A percentile compares a stretch with the other conserved stretches of the same genome.
Evolutionary conservation across 1,140 invertebrate genomes (phyloP).

Genomic region (Lepidurus couesii): DNA sequence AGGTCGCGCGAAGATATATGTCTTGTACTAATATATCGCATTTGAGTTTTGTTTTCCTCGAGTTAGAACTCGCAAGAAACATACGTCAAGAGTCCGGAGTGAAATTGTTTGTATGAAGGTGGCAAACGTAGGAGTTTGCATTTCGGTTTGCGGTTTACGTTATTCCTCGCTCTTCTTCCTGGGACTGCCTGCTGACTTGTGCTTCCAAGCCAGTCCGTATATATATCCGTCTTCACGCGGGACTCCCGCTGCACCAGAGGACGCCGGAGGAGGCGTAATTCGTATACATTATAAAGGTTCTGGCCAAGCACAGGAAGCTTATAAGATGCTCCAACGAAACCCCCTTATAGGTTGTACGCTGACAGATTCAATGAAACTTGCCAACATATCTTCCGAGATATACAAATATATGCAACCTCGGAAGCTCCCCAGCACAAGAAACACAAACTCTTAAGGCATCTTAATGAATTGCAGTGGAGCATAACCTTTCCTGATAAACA

Average conservation of each 20-base stretch:
- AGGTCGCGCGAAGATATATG: too few species aligned
- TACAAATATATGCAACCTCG: background rate
- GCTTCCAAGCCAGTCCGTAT: background rate
- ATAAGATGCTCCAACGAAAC: background rate
- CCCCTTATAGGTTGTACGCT: background rate
- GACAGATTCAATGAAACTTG: background rate
- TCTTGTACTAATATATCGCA: background rate
- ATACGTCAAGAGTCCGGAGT: background rate
- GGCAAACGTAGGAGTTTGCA: background rate
- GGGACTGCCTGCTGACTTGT: background rate
- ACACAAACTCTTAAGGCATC: background rate
- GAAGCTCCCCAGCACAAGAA: background rate
- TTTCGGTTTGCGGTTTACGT: slow-evolving; percentile 19
- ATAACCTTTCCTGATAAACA: background rate
- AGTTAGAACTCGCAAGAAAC: background rate
- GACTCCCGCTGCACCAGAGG: background rate
- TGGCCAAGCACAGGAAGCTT: background rate
- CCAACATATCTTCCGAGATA: background rate
- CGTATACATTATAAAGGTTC: slow-evolving; percentile 1
- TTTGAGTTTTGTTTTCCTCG: background rate
- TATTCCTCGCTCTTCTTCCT: slow-evolving; percentile 5
- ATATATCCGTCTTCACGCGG: background rate
- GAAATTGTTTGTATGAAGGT: slow-evolving; percentile 15
- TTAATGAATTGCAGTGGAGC: slow-evolving; percentile 4
- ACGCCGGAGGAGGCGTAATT: background rate